These are phyloP conservation scores for Heliconius ethilla DNA, from an alignment of 2,888 invertebrate species.

Conservation along the genomic window DNA sequence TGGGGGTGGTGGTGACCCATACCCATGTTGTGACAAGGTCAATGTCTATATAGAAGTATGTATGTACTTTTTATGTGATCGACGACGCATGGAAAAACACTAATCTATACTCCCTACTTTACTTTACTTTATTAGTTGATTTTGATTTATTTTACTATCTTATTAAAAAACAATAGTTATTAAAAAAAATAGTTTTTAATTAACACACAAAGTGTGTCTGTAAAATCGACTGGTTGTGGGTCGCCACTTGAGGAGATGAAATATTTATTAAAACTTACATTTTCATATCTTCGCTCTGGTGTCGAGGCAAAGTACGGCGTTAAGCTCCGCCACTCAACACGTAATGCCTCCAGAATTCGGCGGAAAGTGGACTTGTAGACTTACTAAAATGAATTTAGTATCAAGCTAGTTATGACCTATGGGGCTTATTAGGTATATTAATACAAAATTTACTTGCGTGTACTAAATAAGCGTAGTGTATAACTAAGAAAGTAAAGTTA, in stretches of 20 bases:
- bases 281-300: no score
- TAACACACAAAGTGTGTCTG: no score
- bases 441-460: constrained; percentile 2
- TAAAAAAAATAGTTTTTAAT: no score
- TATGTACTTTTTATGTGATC: background rate
- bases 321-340: no score
- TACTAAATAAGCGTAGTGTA: background rate
- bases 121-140: no score
- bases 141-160: background rate
- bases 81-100: background rate
- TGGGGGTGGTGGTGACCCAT: constrained; percentile 5
- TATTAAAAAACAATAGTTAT: background rate
- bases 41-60: constrained; percentile 11
- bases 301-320: no score
- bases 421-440: background rate
- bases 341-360: no score
- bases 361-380: no score
- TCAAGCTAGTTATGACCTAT: background rate
- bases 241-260: no score
- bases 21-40: constrained; percentile 37
- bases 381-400: background rate
- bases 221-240: no score
- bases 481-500: background rate
- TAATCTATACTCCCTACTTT: background rate
- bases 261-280: no score